A percentile compares a stretch with the other conserved stretches of the same genome.
phyloP scores from a whole-genome alignment of 1,140 invertebrate species.

The Thalassaphorura encarpata region DNA sequence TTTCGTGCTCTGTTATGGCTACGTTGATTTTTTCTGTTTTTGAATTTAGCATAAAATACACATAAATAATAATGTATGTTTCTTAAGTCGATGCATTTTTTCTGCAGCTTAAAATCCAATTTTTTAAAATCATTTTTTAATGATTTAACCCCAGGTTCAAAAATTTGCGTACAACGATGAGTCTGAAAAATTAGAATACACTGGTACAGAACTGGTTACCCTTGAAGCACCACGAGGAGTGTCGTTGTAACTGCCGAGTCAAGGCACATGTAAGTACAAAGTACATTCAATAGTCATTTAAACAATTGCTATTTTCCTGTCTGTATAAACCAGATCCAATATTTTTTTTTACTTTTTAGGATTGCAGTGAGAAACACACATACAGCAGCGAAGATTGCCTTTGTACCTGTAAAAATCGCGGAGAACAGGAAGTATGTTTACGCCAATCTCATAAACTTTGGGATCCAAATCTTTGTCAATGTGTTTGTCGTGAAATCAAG shows the following conservation, averaged over 20 bases:
- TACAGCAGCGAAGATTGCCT: constrained; percentile 13
- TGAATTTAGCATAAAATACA: no score
- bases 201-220: not conserved
- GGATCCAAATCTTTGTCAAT: constrained; percentile 8
- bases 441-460: constrained; percentile 7
- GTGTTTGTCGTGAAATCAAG: constrained; percentile 14
- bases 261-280: constrained; percentile 10
- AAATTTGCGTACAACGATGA: constrained; percentile 7
- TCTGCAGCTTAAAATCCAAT: no score
- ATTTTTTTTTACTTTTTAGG: no score
- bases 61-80: no score
- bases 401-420: constrained; percentile 12
- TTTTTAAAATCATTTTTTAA: no score
- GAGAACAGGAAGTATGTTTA: not conserved
- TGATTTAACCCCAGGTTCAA: constrained; percentile 5
- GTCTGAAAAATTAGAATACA: constrained; percentile 5
- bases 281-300: not conserved
- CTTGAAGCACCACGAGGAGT: constrained; percentile 6
- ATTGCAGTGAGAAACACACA: constrained; percentile 9
- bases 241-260: constrained; percentile 13
- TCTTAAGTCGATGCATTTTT: no score
- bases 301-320: no score
- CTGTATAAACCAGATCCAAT: not conserved
- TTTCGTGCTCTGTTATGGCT: no score
- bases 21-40: no score